phyloP scores from a whole-genome alignment of 2,797 vertebrate species.

The Sphaeramia orbicularis region DNA sequence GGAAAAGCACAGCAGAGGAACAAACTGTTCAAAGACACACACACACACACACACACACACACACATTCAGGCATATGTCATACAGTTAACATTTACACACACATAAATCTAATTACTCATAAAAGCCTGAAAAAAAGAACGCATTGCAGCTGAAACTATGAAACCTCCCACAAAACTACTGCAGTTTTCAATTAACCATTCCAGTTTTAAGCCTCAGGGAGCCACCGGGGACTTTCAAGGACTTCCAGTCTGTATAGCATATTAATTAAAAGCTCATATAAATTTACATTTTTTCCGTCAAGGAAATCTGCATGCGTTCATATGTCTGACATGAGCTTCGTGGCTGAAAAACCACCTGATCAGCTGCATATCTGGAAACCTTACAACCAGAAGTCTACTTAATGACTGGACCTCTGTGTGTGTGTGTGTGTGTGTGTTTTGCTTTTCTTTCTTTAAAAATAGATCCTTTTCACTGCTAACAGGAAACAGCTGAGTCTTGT shows the following conservation, averaged over 20 bases:
- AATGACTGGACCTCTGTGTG: constrained; percentile 10
- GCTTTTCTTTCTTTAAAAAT: constrained; percentile 44
- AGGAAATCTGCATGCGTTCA: constrained; percentile 33
- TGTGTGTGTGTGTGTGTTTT: not conserved
- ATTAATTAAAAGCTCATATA: constrained; percentile 73
- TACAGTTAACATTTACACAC: constrained; percentile 43
- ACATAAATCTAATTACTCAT: constrained; percentile 54
- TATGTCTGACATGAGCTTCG: constrained; percentile 16
- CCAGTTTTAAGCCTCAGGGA: constrained; percentile 51
- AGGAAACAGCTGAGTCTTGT: constrained; percentile 39
- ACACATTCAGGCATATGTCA: constrained; percentile 19
- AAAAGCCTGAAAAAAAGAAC: constrained; percentile 6
- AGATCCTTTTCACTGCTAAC: constrained; percentile 33
- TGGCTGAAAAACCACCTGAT: constrained; percentile 19
- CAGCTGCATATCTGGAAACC: constrained; percentile 8
- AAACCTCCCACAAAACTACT: constrained; percentile 56
- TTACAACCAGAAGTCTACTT: not conserved
- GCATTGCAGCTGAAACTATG: constrained; percentile 57
- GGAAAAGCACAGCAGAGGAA: constrained; percentile 25
- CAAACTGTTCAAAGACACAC: constrained; percentile 28
- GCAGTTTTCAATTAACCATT: constrained; percentile 72
- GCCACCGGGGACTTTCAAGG: constrained; percentile 58
- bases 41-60: no score
- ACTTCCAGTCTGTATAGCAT: constrained; percentile 47
- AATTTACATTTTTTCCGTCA: constrained; percentile 57